Evolutionary conservation across 2,888 invertebrate genomes (phyloP).

Genomic region (Drosophila paranaensis): DNA sequence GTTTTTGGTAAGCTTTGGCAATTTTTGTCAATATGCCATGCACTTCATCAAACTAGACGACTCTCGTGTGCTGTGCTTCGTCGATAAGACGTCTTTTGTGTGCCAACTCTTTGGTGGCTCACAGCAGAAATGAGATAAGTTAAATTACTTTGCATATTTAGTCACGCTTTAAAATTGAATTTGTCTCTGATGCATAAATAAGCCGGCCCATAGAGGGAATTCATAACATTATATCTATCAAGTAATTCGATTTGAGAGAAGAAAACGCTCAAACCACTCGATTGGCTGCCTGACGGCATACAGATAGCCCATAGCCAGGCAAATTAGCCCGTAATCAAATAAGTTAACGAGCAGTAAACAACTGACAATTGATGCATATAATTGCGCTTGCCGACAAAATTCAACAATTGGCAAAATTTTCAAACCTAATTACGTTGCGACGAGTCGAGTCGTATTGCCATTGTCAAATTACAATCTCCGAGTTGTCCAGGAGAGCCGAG

Average conservation of each 20-base stretch:
- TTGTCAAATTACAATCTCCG: conserved; percentile 56
- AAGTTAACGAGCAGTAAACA: conserved; percentile 76
- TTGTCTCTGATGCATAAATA: conserved; percentile 35
- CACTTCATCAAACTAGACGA: conserved; percentile 76
- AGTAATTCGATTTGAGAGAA: conserved; percentile 6
- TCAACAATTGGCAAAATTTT: conserved; percentile 75
- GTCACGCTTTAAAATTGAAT: conserved; percentile 41
- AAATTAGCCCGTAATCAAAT: conserved; percentile 78
- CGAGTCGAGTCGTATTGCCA: conserved; percentile 38
- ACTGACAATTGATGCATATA: conserved; percentile 77
- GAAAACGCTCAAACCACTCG: conserved; percentile 8
- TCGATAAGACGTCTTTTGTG: conserved; percentile 65
- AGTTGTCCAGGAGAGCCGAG: conserved; percentile 3
- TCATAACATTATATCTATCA: conserved; percentile 5
- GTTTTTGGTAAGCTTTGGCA: conserved; percentile 43
- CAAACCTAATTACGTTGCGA: conserved; percentile 72
- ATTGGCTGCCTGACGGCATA: not conserved
- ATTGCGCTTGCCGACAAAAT: conserved; percentile 66
- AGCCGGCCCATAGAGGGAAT: conserved; percentile 14
- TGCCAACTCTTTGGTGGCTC: conserved; percentile 50
- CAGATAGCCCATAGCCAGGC: conserved; percentile 8
- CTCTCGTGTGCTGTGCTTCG: conserved; percentile 33
- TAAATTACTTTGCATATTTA: conserved; percentile 75
- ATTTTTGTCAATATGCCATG: conserved; percentile 69
- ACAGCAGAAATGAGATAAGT: conserved; percentile 66